These are phyloP conservation scores for Psilopsiagon aymara DNA, from an alignment of 2,113 vertebrate genomes.

Conservation along the genomic window DNA sequence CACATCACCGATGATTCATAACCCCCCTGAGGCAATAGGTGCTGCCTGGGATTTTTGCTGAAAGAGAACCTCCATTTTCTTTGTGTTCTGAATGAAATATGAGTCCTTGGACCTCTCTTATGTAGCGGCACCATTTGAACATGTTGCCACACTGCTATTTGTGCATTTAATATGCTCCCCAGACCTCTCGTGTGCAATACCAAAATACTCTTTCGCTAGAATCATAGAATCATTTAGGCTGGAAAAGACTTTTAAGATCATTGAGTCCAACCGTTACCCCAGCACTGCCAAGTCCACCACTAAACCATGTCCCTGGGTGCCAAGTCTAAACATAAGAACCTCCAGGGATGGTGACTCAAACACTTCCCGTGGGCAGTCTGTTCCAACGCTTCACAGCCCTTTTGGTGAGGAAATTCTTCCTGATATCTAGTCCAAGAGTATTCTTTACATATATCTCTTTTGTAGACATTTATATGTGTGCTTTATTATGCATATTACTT, in stretches of 20 bases:
- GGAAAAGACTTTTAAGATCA: not conserved
- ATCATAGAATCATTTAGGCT: not conserved
- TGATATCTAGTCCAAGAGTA: not conserved
- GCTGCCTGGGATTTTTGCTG: not conserved
- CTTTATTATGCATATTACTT: not conserved
- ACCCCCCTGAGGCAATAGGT: not conserved
- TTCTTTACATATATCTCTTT: not conserved
- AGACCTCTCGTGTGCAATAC: not conserved
- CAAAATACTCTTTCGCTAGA: not conserved
- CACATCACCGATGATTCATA: conserved; percentile 17
- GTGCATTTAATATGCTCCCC: not conserved
- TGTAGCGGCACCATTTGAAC: not conserved
- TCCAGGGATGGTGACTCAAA: not conserved
- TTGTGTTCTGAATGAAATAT: conserved; percentile 17
- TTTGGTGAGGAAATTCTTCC: not conserved
- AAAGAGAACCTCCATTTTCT: conserved; percentile 18
- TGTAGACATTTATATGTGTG: not conserved
- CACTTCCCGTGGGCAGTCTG: not conserved
- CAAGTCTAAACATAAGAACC: not conserved
- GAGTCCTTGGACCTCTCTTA: not conserved
- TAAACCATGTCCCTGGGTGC: not conserved
- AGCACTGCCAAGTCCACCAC: not conserved
- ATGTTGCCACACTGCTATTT: not conserved
- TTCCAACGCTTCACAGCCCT: not conserved
- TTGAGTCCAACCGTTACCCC: not conserved